Evolutionary conservation across 2,888 invertebrate species (phyloP), one percentile per base, ranked within the genome.

Genomic region (Lasiommata megera): DNA sequence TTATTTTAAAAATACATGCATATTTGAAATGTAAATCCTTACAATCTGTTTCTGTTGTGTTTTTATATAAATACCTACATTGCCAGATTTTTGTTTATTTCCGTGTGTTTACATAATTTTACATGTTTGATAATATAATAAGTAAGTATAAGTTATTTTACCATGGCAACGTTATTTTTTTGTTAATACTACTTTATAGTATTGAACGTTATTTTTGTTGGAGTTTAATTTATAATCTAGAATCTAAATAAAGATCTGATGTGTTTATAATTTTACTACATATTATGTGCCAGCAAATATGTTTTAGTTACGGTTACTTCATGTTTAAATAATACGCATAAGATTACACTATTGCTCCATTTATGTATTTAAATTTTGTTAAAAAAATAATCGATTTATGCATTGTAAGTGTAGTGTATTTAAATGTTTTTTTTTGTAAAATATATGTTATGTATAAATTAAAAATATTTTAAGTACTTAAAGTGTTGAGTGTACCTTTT

Each of bases 271-370:
- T 47, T 34, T 28, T 3, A 28, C 12, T 28, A 29, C 28, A n/a
- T 8, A 53, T 16, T 14, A 44, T 44, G 38, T 58, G 54, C 54
- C 50, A 54, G 37, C 54, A 37, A 34, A 37, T 40, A 28, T 41
- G 47, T 37, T 50, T 47, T 56, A 43, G 14, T 3, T 44, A 36
- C 38, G 44, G 44, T 37, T n/a, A 16, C 44, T 23, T 29, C 44
- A 44, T 44, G 28, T 28, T 1, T 12, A 41, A 18, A 6, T 16
- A 23, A 23, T 23, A 43, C 3, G 1, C 12, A 43, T 43, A 8
- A 43, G 12, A 12, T 12, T 12, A 12, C 43, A n/a, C 12, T 43
- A 28, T 12, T 23, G 43, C 43, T 43, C 28, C 43, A 8, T n/a
- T 12, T n/a, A 18, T 18, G 41, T 41, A 12, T 43, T 28, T 28